These are phyloP conservation scores for Apis laboriosa DNA, from an alignment of 1,140 invertebrate genomes.

Conservation along the genomic window DNA sequence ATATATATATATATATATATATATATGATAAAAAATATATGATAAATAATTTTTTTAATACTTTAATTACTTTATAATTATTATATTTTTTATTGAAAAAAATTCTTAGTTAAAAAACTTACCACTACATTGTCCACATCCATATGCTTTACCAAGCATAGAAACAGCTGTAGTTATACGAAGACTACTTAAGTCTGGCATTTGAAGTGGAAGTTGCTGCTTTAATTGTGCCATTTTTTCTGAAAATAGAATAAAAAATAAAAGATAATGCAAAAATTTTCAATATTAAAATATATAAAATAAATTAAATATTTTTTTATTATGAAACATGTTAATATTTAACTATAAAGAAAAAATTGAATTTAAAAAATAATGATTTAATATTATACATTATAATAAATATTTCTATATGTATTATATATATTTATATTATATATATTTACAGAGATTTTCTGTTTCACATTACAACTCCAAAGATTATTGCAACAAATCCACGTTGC, in stretches of 20 bases:
- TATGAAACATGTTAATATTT: not conserved
- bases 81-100: not conserved
- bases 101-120: slow-evolving; percentile 60
- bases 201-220: slow-evolving; percentile 80
- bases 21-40: no score
- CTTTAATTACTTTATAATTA: no score
- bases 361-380: not conserved
- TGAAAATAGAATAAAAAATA: slow-evolving; percentile 26
- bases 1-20: no score
- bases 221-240: slow-evolving; percentile 76
- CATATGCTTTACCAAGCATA: slow-evolving; percentile 84
- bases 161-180: slow-evolving; percentile 82
- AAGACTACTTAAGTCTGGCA: slow-evolving; percentile 82
- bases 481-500: slow-evolving; percentile 87
- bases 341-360: not conserved
- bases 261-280: not conserved
- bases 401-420: slow-evolving; percentile 10
- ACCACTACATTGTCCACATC: slow-evolving; percentile 82
- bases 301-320: no score
- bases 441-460: slow-evolving; percentile 86
- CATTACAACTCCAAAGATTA: slow-evolving; percentile 84
- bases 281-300: not conserved
- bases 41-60: no score
- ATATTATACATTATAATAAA: not conserved
- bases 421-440: slow-evolving; percentile 14